Evolutionary conservation across 2,797 vertebrate species (phyloP), one percentile per base, ranked within the genome.

Genomic region (Anguilla pacifica): DNA sequence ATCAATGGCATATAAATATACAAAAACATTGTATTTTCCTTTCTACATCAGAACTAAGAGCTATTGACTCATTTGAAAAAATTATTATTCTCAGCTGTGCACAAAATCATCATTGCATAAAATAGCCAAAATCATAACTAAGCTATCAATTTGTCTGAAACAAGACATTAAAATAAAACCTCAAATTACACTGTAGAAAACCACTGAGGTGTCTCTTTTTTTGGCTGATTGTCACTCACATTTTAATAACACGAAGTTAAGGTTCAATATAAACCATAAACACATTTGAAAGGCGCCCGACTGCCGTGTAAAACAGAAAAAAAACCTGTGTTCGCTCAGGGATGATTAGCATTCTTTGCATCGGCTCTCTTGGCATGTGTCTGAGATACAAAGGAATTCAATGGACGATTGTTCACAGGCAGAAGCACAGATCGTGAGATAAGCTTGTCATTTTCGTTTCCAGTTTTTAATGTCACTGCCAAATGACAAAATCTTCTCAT

Each of bases 381-480:
- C 35, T 13, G 70, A 89, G 70, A 92, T 84, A 70, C 57, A 79
- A 35, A 59, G 70, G 0, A 3, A 15, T 25, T 86, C 74, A 46
- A 57, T 87, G 19, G 83, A 6, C 43, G 46, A 70, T 61, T 53
- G 51, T 46, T 67, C 59, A 5, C 59, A 84, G 59, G 19, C 55
- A 61, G 84, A 64, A 31, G 53, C 84, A 57, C 55, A 64, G 93
- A 91, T 88, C 84, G 64, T 17, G 85, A 90, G 90, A 90, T 81
- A 90, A 51, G 84, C 83, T 91, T 91, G 90, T 92, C 92, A 92
- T 91, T 91, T 93, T 92, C 88, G 93, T 89, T 92, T 92, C 90
- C 86, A 87, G 87, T 92, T 90, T 93, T 92, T 91, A 91, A 94
- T 91, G 72, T 86, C 15, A 86, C 91, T 93, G 92, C 91, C 93